Evolutionary conservation across 2,797 vertebrate genomes (phyloP).

Genomic region (Gymnoscopelus microlampas): DNA sequence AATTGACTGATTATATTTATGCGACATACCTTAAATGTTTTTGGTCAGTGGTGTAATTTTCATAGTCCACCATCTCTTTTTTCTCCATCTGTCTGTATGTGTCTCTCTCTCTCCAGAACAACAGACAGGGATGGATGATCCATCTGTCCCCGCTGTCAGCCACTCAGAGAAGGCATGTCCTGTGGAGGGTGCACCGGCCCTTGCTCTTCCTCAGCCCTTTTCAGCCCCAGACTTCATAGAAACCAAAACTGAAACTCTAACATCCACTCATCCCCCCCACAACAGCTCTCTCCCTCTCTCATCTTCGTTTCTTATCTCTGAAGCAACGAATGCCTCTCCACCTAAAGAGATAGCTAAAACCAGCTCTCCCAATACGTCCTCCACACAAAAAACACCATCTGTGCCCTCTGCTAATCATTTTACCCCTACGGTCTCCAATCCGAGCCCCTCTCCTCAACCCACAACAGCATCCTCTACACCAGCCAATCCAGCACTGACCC

Average conservation of each 20-base stretch:
- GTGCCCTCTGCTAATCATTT: background rate
- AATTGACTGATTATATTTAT: no score
- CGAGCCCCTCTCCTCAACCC: constrained; percentile 15
- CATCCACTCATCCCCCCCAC: background rate
- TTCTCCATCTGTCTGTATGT: background rate
- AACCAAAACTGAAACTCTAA: background rate
- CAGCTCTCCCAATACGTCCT: background rate
- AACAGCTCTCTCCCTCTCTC: background rate
- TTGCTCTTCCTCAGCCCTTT: background rate
- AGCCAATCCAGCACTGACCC: background rate
- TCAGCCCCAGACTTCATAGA: constrained; percentile 26
- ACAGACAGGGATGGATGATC: constrained; percentile 63
- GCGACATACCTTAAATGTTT: background rate
- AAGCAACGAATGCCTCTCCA: background rate
- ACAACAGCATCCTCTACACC: constrained; percentile 8
- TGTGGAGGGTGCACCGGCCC: constrained; percentile 15
- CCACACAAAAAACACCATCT: constrained; percentile 1
- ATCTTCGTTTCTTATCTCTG: background rate
- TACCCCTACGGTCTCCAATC: constrained; percentile 1
- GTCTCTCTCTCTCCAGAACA: constrained; percentile 34
- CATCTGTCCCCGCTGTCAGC: constrained; percentile 42
- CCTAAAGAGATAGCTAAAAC: background rate
- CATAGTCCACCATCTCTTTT: background rate
- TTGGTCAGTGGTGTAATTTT: background rate
- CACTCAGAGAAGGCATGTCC: constrained; percentile 38